A percentile compares a stretch with the other conserved stretches of the same genome.
phyloP scores from a whole-genome alignment of 2,113 vertebrate genomes.

The Papio anubis region DNA sequence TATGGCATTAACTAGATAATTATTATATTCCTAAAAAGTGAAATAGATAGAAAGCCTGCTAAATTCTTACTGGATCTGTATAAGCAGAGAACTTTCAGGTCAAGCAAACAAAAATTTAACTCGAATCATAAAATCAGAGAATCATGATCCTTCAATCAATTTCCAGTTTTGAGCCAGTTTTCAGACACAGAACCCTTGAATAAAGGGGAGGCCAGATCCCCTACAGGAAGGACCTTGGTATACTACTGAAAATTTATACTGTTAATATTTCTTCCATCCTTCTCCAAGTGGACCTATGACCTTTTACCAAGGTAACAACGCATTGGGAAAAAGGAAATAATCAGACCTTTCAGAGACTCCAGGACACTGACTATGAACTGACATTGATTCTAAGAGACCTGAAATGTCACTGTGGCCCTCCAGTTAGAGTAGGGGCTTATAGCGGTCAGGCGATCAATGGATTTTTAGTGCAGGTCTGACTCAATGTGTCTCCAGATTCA shows the following conservation, averaged over 20 bases:
- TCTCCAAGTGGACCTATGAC: not conserved
- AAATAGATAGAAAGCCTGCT: not conserved
- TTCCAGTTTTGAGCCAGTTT: not conserved
- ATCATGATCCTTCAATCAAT: not conserved
- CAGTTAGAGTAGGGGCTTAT: not conserved
- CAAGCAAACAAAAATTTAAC: not conserved
- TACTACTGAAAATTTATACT: not conserved
- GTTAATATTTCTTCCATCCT: not conserved
- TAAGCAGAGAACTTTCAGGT: not conserved
- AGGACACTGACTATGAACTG: not conserved
- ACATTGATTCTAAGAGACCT: not conserved
- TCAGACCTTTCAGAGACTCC: not conserved
- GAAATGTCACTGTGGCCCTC: not conserved
- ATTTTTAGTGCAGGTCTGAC: not conserved
- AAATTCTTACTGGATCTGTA: not conserved
- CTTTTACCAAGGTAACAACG: not conserved
- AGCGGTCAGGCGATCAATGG: not conserved
- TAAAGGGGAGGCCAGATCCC: not conserved
- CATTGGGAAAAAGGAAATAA: not conserved
- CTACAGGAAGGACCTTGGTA: not conserved
- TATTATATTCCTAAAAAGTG: not conserved
- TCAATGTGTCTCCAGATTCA: not conserved
- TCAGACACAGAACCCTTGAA: not conserved
- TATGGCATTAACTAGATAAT: not conserved
- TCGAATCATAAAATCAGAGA: not conserved